A percentile compares a stretch with the other conserved stretches of the same genome.
Conservation (phyloP, 2,797 vertebrate genomes). For the Linurgus olivaceus region DNA sequence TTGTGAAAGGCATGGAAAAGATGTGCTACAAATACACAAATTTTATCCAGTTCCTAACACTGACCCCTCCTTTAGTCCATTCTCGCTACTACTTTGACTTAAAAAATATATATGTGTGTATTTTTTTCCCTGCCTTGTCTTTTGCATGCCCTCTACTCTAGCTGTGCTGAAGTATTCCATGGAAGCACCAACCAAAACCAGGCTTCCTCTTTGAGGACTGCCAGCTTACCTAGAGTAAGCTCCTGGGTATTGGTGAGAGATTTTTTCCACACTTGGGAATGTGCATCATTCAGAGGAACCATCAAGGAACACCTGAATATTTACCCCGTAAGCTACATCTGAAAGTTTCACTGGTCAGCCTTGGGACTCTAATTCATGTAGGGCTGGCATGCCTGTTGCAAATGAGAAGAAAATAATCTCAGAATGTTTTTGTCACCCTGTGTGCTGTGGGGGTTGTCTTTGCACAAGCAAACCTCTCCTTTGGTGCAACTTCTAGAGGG, state of each 20-base stretch:
- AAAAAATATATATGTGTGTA: background rate
- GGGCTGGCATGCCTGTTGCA: background rate
- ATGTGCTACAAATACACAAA: background rate
- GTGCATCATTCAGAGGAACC: background rate
- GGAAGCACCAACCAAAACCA: conserved; percentile 8
- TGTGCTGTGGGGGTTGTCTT: accelerated
- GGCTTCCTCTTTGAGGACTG: background rate
- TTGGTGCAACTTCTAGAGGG: background rate
- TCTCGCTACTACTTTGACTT: conserved; percentile 2
- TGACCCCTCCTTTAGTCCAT: background rate
- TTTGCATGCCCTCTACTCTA: background rate
- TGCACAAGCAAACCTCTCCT: background rate
- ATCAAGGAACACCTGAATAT: background rate
- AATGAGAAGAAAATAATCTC: background rate
- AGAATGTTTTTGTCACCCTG: background rate
- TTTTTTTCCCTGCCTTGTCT: background rate
- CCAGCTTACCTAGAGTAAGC: background rate
- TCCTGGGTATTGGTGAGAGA: conserved; percentile 16
- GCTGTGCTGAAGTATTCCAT: background rate
- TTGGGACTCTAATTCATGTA: background rate
- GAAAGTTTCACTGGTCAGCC: background rate
- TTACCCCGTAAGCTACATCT: background rate
- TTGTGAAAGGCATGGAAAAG: background rate
- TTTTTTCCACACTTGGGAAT: background rate
- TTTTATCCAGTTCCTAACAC: conserved; percentile 1